These are phyloP conservation scores for Hydrolagus colliei DNA, from an alignment of 2,797 vertebrate species.

Conservation along the genomic window DNA sequence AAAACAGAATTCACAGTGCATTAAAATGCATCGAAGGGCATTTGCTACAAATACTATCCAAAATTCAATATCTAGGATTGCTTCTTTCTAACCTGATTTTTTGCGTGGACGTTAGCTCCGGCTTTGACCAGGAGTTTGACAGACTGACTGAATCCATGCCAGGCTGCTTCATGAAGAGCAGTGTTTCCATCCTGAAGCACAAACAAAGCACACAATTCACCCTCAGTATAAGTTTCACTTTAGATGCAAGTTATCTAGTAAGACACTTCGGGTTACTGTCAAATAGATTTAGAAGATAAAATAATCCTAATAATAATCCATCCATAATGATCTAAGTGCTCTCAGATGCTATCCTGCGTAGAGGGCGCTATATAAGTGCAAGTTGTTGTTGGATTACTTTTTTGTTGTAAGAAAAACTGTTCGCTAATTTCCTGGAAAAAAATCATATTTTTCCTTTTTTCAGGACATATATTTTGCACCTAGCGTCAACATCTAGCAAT, in stretches of 20 bases:
- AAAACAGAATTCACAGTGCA: neutral
- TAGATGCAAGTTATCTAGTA: neutral
- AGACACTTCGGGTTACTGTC: neutral
- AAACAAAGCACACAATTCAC: slow-evolving; percentile 29
- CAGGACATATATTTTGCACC: neutral
- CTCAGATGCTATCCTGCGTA: too few relatives aligned
- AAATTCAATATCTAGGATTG: neutral
- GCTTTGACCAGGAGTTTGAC: slow-evolving; percentile 89
- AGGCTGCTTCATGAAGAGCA: slow-evolving; percentile 83
- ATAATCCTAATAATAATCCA: neutral
- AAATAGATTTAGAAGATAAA: neutral
- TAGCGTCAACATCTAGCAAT: neutral
- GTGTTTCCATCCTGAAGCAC: slow-evolving; percentile 80
- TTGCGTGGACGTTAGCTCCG: slow-evolving; percentile 87
- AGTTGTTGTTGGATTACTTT: neutral
- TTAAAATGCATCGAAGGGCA: neutral
- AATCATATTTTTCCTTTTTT: too few relatives aligned
- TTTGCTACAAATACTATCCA: neutral
- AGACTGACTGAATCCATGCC: slow-evolving; percentile 92
- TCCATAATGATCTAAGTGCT: too few relatives aligned
- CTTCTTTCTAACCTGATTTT: slow-evolving; percentile 77
- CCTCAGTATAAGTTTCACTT: neutral
- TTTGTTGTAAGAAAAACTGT: neutral
- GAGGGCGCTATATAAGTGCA: too few relatives aligned
- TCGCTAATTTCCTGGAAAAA: neutral